Conservation (phyloP, 2,797 vertebrate genomes). For the Coracias cyanogaster region DNA sequence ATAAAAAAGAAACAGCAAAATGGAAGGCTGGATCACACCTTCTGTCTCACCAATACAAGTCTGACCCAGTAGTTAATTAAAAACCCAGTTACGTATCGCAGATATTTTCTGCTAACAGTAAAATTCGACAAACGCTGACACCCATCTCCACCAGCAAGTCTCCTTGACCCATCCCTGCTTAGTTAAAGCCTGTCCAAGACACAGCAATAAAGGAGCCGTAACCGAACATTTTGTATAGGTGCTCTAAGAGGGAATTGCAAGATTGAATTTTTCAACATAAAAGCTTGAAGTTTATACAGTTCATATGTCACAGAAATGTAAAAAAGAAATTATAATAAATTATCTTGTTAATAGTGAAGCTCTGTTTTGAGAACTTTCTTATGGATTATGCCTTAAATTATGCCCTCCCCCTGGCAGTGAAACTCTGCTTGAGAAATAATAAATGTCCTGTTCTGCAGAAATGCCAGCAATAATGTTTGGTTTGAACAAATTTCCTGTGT, state of each 20-base stretch:
- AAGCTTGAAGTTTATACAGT: background rate
- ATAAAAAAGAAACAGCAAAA: background rate
- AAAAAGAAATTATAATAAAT: background rate
- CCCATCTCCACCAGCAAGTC: background rate
- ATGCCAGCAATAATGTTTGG: background rate
- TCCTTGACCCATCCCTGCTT: background rate
- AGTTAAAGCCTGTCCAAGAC: accelerated
- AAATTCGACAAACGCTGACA: background rate
- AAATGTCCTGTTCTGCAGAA: background rate
- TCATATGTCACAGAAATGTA: accelerated
- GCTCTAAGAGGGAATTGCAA: background rate
- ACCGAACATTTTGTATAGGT: background rate
- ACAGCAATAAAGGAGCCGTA: background rate
- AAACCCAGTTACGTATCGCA: background rate
- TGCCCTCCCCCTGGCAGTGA: background rate
- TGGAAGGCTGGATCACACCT: background rate
- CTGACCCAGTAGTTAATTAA: background rate
- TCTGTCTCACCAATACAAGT: accelerated
- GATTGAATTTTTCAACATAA: background rate
- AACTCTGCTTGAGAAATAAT: background rate
- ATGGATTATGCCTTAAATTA: background rate
- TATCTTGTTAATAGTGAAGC: accelerated
- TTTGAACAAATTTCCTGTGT: background rate
- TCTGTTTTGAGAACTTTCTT: background rate
- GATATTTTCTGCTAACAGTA: background rate